Evolutionary conservation across 2,888 invertebrate species (phyloP).

Genomic region (Ophion ellenae): DNA sequence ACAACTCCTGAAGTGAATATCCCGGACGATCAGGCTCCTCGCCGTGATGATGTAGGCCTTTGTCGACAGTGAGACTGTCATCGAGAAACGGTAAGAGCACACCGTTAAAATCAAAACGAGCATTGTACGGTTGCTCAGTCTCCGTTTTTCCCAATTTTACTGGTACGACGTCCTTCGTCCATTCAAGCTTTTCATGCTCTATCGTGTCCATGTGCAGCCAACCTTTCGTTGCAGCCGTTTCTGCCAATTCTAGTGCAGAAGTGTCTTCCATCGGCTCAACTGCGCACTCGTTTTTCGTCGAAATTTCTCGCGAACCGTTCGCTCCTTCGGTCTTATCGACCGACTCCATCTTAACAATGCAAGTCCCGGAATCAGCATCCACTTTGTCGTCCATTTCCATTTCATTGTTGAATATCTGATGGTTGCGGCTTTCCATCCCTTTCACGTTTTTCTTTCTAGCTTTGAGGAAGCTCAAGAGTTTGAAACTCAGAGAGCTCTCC

Average conservation of each 20-base stretch:
- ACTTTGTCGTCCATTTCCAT: constrained; percentile 27
- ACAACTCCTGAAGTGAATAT: constrained; percentile 94
- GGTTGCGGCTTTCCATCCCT: neutral
- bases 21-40: constrained; percentile 96
- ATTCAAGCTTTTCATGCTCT: constrained; percentile 94
- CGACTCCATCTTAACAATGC: constrained; percentile 22
- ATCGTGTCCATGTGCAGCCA: constrained; percentile 95
- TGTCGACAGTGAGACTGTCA: constrained; percentile 85
- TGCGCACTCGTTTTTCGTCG: constrained; percentile 68
- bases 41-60: constrained; percentile 95
- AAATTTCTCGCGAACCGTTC: neutral
- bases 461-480: constrained; percentile 88
- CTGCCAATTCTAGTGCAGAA: constrained; percentile 74
- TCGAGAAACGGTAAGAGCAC: constrained; percentile 89
- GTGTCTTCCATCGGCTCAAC: constrained; percentile 68
- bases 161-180: constrained; percentile 91
- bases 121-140: constrained; percentile 89
- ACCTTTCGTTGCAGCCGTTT: constrained; percentile 86
- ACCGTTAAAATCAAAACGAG: constrained; percentile 92
- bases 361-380: constrained; percentile 47
- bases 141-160: constrained; percentile 80
- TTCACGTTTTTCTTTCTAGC: constrained; percentile 80
- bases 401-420: neutral
- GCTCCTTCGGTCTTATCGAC: constrained; percentile 36
- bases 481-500: constrained; percentile 87